Percentiles rank a stretch among this genome's conserved stretches.
Evolutionary conservation across 2,888 invertebrate genomes (phyloP).

Genomic region (Agriopis marginaria): DNA sequence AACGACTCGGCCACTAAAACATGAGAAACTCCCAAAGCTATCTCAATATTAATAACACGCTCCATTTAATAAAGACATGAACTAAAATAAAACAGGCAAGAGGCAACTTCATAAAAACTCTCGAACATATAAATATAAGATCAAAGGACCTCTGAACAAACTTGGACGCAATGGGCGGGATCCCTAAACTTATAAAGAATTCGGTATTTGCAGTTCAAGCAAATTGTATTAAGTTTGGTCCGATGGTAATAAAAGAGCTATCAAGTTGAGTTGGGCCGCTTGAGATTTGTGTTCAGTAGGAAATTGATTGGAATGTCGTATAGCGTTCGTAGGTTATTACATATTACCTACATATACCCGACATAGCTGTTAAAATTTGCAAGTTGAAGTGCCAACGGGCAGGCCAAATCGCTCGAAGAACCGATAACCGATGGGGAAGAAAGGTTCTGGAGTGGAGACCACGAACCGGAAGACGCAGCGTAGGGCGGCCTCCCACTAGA

Average conservation of each 20-base stretch:
- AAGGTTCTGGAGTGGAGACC: no score
- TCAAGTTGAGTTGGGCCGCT: slow-evolving; percentile 22
- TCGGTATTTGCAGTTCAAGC: slow-evolving; percentile 51
- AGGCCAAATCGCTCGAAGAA: no score
- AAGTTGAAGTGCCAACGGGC: no score
- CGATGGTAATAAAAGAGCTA: slow-evolving; percentile 33
- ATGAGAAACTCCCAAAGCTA: slow-evolving; percentile 27
- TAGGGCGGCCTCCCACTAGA: no score
- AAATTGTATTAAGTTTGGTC: slow-evolving; percentile 60
- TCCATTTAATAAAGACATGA: slow-evolving; percentile 54
- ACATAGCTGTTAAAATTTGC: no score
- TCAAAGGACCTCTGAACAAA: slow-evolving; percentile 58
- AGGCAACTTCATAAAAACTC: slow-evolving; percentile 57
- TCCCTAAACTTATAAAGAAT: slow-evolving; percentile 57
- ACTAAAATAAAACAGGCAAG: slow-evolving; percentile 58
- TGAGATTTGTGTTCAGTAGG: slow-evolving; percentile 27
- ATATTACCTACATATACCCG: no score
- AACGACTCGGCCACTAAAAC: slow-evolving; percentile 17
- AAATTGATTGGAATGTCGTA: slow-evolving; percentile 21
- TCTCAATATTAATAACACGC: slow-evolving; percentile 42
- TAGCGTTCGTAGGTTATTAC: not conserved
- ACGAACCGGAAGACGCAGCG: no score
- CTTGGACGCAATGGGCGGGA: slow-evolving; percentile 32
- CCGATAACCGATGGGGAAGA: no score
- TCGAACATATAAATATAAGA: slow-evolving; percentile 60